phyloP scores from a whole-genome alignment of 1,140 invertebrate species.

The Drosophila guanche region DNA sequence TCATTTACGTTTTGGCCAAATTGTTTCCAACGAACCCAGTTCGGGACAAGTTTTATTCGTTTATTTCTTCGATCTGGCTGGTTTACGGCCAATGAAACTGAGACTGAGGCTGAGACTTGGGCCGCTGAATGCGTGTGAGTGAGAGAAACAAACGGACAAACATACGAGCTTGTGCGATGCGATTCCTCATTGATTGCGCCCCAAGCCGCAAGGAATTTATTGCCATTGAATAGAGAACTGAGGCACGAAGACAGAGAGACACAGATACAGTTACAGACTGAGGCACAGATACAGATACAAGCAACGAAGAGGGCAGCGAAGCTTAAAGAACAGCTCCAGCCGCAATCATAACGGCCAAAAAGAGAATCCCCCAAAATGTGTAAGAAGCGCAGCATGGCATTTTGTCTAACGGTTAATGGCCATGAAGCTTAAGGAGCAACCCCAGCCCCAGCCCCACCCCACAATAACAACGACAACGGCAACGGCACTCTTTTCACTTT shows the following conservation, averaged over 20 bases:
- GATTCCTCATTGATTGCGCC: constrained; percentile 36
- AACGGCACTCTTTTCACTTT: constrained; percentile 75
- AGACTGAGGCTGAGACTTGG: not conserved
- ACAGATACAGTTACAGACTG: not conserved
- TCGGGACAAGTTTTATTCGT: constrained; percentile 3
- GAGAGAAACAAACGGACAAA: not conserved
- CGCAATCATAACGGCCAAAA: constrained; percentile 59
- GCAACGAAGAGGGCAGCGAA: constrained; percentile 66
- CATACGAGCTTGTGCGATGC: constrained; percentile 16
- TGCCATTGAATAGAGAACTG: constrained; percentile 17
- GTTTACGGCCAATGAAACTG: constrained; percentile 13
- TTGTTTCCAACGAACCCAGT: not conserved
- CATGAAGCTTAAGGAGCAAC: constrained; percentile 45
- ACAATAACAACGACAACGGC: constrained; percentile 18
- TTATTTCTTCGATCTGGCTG: not conserved
- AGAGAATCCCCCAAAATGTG: constrained; percentile 51
- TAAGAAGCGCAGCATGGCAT: constrained; percentile 40
- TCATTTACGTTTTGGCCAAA: not conserved
- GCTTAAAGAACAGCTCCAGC: constrained; percentile 38
- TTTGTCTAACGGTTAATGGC: constrained; percentile 70
- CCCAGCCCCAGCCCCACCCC: too few relatives aligned
- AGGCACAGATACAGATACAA: constrained; percentile 37
- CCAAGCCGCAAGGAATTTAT: too few relatives aligned
- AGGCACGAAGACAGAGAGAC: not conserved
- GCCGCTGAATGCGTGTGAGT: constrained; percentile 11